Conservation (phyloP, 2,797 vertebrate species). For the Meriones psammophilus region DNA sequence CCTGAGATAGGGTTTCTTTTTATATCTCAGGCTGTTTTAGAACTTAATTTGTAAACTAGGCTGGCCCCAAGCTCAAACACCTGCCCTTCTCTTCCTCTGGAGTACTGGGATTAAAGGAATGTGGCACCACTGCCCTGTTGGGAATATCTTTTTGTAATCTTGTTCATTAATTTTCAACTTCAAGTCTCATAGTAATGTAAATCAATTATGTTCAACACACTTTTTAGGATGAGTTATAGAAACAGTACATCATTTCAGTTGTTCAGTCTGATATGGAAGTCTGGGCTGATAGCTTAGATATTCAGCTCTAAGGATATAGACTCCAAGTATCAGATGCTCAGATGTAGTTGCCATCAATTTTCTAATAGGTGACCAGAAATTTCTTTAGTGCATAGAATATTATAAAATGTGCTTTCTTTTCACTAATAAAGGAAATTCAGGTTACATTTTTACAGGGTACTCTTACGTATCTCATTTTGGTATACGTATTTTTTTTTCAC, state of each 20-base stretch:
- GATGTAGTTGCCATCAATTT: neutral
- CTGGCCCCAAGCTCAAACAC: neutral
- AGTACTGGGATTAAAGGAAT: no score
- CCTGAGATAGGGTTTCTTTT: neutral
- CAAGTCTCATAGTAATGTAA: slow-evolving; percentile 6
- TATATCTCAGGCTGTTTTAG: neutral
- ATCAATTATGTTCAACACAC: slow-evolving; percentile 6
- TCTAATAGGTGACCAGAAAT: neutral
- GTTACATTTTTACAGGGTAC: neutral
- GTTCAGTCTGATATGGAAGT: neutral
- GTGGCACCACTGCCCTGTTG: neutral
- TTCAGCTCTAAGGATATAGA: slow-evolving; percentile 9
- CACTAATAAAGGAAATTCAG: neutral
- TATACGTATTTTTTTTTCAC: neutral
- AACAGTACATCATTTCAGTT: neutral
- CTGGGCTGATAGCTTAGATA: neutral
- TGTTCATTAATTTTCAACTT: slow-evolving; percentile 19
- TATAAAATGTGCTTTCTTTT: neutral
- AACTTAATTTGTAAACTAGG: neutral
- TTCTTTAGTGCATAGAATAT: neutral
- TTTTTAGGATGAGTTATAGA: neutral
- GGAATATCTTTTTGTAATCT: slow-evolving; percentile 19
- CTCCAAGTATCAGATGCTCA: neutral
- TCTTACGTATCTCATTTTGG: neutral
- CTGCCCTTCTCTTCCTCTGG: neutral